Conservation (phyloP, 2,797 vertebrate species). For the Siniperca obscura region DNA sequence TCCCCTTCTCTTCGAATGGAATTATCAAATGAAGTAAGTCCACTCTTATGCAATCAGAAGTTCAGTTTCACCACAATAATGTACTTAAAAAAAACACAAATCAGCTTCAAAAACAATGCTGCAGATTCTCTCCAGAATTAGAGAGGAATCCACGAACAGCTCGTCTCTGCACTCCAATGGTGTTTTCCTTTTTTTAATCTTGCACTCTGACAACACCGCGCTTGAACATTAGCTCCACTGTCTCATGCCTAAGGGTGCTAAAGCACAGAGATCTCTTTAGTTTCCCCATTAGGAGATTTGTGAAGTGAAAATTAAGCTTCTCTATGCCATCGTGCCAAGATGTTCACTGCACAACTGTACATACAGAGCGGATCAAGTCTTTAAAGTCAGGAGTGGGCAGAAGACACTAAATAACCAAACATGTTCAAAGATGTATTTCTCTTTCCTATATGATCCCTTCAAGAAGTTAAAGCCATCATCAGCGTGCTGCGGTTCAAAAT, state of each 20-base stretch:
- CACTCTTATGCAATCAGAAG: background rate
- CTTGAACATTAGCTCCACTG: conserved; percentile 84
- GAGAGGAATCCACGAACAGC: background rate
- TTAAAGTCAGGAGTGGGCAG: background rate
- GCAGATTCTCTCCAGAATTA: background rate
- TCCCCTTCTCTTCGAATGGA: background rate
- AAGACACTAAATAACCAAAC: background rate
- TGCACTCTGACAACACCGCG: conserved; percentile 77
- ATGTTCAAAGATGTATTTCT: background rate
- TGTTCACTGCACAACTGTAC: conserved; percentile 63
- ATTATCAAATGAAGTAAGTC: background rate
- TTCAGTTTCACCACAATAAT: background rate
- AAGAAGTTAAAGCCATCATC: too few relatives aligned
- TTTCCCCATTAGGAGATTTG: conserved; percentile 91
- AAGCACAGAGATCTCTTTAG: conserved; percentile 86
- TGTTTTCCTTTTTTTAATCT: background rate
- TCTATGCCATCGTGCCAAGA: conserved; percentile 67
- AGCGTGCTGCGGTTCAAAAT: too few relatives aligned
- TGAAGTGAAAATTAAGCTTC: conserved; percentile 81
- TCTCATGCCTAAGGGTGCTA: conserved; percentile 87
- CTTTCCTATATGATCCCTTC: too few relatives aligned
- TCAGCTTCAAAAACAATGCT: background rate
- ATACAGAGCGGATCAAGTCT: conserved; percentile 54
- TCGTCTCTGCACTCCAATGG: background rate
- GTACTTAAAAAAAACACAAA: background rate